These are phyloP conservation scores for Cynaeus angustus DNA, from an alignment of 2,888 invertebrate species.

Conservation along the genomic window DNA sequence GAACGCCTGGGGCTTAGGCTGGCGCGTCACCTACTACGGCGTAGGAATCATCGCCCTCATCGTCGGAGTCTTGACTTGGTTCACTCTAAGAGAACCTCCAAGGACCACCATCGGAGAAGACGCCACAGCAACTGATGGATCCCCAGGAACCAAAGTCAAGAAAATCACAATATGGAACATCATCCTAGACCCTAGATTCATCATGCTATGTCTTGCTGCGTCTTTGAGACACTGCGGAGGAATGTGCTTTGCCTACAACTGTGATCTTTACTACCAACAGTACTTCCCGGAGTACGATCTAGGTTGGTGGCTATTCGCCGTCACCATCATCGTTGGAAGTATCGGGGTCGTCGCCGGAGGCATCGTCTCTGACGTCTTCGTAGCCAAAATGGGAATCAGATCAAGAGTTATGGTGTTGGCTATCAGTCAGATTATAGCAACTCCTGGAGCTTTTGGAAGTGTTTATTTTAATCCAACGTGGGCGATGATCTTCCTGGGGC, in stretches of 20 bases:
- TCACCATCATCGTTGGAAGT: constrained; percentile 87
- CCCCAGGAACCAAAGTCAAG: constrained; percentile 67
- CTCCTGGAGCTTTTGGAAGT: constrained; percentile 89
- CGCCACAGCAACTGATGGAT: constrained; percentile 52
- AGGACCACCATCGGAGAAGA: constrained; percentile 83
- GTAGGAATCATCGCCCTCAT: constrained; percentile 85
- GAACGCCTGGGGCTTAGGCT: constrained; percentile 85
- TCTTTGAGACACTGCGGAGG: constrained; percentile 92
- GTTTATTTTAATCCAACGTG: constrained; percentile 87
- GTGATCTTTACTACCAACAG: constrained; percentile 89
- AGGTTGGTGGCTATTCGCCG: constrained; percentile 92
- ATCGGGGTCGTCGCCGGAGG: constrained; percentile 83
- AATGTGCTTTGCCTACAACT: constrained; percentile 93
- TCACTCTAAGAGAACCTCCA: constrained; percentile 85
- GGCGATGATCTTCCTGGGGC: constrained; percentile 91
- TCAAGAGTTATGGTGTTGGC: constrained; percentile 88
- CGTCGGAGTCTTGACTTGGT: constrained; percentile 81
- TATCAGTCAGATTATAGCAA: constrained; percentile 87
- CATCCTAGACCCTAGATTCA: constrained; percentile 83
- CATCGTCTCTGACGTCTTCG: constrained; percentile 88
- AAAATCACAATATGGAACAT: constrained; percentile 82
- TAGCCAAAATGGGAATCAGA: constrained; percentile 88
- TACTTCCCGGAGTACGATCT: constrained; percentile 93
- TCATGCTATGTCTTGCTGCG: constrained; percentile 88
- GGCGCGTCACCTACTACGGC: constrained; percentile 88